Evolutionary conservation across 1,140 invertebrate species (phyloP).

Genomic region (Tetragonula clypearis): DNA sequence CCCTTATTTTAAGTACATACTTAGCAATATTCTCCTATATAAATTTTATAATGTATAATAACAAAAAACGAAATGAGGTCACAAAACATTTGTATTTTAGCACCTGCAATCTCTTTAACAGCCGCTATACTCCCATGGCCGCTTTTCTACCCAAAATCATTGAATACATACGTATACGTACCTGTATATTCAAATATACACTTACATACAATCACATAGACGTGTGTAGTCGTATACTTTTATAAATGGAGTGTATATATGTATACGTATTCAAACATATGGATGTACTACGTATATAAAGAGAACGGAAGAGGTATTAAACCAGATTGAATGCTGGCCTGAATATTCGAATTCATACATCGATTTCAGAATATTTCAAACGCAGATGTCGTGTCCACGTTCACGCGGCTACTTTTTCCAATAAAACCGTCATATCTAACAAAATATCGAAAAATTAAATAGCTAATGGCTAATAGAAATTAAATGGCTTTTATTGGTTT

Average conservation of each 20-base stretch:
- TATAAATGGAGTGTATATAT: neutral
- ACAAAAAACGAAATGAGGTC: neutral
- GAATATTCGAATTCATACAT: conserved; percentile 36
- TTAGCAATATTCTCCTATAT: too few species aligned
- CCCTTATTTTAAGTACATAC: neutral
- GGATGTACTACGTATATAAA: neutral
- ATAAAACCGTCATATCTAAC: neutral
- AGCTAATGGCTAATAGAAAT: too few species aligned
- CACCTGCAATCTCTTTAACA: conserved; percentile 4
- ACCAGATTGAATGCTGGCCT: conserved; percentile 39
- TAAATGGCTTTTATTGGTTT: neutral
- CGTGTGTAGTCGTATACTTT: neutral
- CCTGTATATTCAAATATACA: neutral
- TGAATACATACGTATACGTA: neutral
- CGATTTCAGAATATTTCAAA: conserved; percentile 29
- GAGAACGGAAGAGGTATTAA: conserved; percentile 32
- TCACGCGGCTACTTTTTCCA: neutral
- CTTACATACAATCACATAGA: neutral
- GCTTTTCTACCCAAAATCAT: neutral
- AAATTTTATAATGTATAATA: neutral
- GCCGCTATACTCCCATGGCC: neutral
- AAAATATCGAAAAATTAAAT: neutral
- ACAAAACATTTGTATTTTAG: conserved; percentile 18
- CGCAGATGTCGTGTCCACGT: neutral
- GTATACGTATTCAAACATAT: neutral